Percentiles rank a stretch among this genome's conserved stretches.
Conservation (phyloP, 2,888 invertebrate species). For the Antheraea yamamai region DNA sequence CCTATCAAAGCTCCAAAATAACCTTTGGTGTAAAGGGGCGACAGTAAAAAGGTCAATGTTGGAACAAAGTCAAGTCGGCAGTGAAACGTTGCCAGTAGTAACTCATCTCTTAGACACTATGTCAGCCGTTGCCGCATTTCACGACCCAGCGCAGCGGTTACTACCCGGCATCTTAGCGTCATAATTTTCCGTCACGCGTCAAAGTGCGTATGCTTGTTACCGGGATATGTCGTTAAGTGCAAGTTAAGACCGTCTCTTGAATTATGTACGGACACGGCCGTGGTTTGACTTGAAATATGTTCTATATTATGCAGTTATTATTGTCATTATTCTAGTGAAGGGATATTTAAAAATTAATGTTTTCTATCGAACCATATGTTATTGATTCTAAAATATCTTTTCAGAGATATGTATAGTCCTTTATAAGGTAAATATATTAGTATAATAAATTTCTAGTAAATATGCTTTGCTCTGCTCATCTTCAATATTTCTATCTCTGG, state of each 20-base stretch:
- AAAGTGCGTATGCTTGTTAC: conserved; percentile 50
- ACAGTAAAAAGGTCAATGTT: conserved; percentile 1
- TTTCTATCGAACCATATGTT: too few species aligned
- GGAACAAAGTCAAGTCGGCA: conserved; percentile 11
- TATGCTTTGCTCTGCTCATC: too few species aligned
- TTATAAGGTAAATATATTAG: too few species aligned
- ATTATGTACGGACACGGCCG: conserved; percentile 4
- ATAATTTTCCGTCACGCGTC: conserved; percentile 38
- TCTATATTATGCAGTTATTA: background rate
- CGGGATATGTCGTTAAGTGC: conserved; percentile 36
- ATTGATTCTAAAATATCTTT: too few species aligned
- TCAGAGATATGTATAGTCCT: too few species aligned
- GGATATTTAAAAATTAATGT: too few species aligned
- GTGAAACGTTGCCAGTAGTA: background rate
- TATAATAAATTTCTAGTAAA: too few species aligned
- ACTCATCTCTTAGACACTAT: background rate
- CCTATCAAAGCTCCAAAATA: background rate
- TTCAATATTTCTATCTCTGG: too few species aligned
- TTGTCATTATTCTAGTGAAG: too few species aligned
- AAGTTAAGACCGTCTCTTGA: conserved; percentile 30
- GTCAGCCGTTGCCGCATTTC: background rate
- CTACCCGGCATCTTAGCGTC: conserved; percentile 19
- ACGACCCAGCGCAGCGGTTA: background rate
- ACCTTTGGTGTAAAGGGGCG: background rate
- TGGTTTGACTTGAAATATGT: background rate